A percentile compares a stretch with the other conserved stretches of the same genome.
phyloP scores from a whole-genome alignment of 1,140 invertebrate genomes.

The Colletes gigas region DNA sequence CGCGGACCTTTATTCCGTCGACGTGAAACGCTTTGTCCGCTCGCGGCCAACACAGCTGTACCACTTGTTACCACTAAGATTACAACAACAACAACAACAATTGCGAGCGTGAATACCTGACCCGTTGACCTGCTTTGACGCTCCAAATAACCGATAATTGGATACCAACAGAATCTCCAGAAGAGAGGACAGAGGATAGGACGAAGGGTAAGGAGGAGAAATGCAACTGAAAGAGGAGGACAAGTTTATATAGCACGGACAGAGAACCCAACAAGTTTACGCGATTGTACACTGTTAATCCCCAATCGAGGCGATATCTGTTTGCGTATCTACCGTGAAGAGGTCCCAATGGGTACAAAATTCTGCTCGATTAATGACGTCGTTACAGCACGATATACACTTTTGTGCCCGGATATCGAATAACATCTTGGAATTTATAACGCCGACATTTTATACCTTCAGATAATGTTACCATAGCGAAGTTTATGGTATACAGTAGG shows the following conservation, averaged over 20 bases:
- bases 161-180: slow-evolving; percentile 5
- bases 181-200: no score
- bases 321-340: slow-evolving; percentile 23
- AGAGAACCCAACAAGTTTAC: slow-evolving; percentile 23
- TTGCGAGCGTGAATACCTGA: slow-evolving; percentile 21
- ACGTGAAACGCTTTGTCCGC: background rate
- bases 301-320: background rate
- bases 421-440: background rate
- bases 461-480: no score
- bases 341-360: background rate
- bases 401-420: background rate
- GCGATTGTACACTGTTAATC: slow-evolving; percentile 29
- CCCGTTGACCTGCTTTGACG: slow-evolving; percentile 20
- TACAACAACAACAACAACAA: slow-evolving; percentile 15
- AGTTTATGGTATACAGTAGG: no score
- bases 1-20: background rate
- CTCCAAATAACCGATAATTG: slow-evolving; percentile 42
- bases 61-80: slow-evolving; percentile 30
- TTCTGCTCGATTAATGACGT: background rate
- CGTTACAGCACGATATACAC: background rate
- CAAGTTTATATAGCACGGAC: slow-evolving; percentile 15
- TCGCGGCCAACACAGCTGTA: background rate
- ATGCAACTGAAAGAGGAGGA: background rate
- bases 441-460: no score
- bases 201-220: background rate